These are phyloP conservation scores for Coturnix japonica DNA, from an alignment of 2,113 vertebrate species.

Conservation along the genomic window DNA sequence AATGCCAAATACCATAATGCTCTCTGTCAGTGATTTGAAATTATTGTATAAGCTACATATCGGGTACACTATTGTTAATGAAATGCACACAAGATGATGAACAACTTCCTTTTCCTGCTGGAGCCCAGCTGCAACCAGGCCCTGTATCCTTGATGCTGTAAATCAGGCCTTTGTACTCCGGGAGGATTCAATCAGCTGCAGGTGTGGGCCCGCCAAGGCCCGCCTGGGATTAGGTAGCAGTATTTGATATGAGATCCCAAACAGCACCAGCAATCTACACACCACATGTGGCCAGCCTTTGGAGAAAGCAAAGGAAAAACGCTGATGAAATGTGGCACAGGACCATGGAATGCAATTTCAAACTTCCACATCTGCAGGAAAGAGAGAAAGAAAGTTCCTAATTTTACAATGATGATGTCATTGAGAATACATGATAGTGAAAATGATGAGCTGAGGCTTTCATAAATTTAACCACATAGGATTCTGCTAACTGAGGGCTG, in stretches of 20 bases:
- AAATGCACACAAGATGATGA: constrained; percentile 93
- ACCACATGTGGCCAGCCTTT: constrained; percentile 85
- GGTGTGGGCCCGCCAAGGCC: constrained; percentile 88
- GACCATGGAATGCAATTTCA: constrained; percentile 92
- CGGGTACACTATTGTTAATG: constrained; percentile 88
- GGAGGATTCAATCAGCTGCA: constrained; percentile 96
- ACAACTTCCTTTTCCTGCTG: constrained; percentile 98
- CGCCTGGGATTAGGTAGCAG: constrained; percentile 90
- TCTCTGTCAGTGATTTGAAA: constrained; percentile 86
- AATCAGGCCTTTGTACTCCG: constrained; percentile 96
- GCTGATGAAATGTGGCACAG: constrained; percentile 94
- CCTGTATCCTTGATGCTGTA: constrained; percentile 88
- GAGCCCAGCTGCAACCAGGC: constrained; percentile 90
- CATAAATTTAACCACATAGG: constrained; percentile 72
- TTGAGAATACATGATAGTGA: constrained; percentile 86
- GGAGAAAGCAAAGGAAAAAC: constrained; percentile 88
- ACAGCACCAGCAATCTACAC: constrained; percentile 81
- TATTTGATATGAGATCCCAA: constrained; percentile 88
- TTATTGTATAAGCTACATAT: constrained; percentile 81
- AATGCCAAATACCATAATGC: constrained; percentile 81
- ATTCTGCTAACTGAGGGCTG: constrained; percentile 2
- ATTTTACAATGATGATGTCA: constrained; percentile 96
- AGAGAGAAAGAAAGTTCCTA: constrained; percentile 88
- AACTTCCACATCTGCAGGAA: constrained; percentile 95
- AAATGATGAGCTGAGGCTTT: constrained; percentile 79